Evolutionary conservation across 2,113 vertebrate species (phyloP).

Genomic region (Kryptolebias marmoratus): DNA sequence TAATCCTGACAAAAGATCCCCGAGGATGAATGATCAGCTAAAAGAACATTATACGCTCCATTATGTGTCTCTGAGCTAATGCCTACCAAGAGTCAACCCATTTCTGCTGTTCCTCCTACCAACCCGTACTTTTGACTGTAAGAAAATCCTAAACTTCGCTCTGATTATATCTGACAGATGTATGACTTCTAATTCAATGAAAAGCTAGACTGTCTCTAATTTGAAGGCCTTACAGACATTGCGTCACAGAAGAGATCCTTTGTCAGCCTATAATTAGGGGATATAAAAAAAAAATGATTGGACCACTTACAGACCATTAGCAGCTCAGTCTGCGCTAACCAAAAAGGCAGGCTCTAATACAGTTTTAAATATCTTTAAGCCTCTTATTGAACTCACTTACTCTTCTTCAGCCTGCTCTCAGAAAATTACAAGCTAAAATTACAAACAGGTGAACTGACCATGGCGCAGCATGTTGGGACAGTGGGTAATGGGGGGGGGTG

Average conservation of each 20-base stretch:
- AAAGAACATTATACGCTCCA: conserved; percentile 52
- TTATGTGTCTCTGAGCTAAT: conserved; percentile 48
- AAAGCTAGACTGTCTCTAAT: not conserved
- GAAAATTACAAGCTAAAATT: not conserved
- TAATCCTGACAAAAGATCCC: conserved; percentile 55
- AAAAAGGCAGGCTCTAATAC: not conserved
- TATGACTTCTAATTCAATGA: conserved; percentile 8
- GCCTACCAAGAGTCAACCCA: conserved; percentile 29
- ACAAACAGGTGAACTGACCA: not conserved
- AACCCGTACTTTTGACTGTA: not conserved
- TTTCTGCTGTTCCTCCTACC: conserved; percentile 9
- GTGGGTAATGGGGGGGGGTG: not conserved
- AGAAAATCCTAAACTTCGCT: conserved; percentile 2
- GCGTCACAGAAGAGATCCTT: conserved; percentile 1
- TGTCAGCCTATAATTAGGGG: conserved; percentile 8
- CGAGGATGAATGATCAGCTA: conserved; percentile 50
- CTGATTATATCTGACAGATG: conserved; percentile 9
- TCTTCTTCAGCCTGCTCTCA: not conserved
- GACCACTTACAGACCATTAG: conserved; percentile 3
- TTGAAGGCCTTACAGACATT: conserved; percentile 15
- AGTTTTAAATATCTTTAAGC: not conserved
- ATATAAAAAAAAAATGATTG: conserved; percentile 2
- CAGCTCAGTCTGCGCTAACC: not conserved
- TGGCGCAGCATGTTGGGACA: not conserved
- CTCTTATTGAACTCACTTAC: not conserved